A percentile compares a stretch with the other conserved stretches of the same genome.
These are phyloP conservation scores for Trachelipus rathkii DNA, from an alignment of 1,140 invertebrate genomes.

Conservation along the genomic window DNA sequence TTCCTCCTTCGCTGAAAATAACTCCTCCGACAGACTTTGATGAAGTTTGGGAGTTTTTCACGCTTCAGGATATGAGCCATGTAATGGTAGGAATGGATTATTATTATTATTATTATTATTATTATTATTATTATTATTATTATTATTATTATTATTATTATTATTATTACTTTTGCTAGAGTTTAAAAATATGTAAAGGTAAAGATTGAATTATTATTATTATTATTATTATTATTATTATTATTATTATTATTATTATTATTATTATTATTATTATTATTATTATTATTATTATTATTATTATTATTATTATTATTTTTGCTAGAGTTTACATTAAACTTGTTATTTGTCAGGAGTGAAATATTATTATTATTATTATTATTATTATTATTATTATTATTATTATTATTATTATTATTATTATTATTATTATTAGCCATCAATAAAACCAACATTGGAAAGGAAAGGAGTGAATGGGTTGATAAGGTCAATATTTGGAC, in stretches of 20 bases:
- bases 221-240: too few species aligned
- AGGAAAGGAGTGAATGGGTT: constrained; percentile 36
- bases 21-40: constrained; percentile 44
- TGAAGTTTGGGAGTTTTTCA: constrained; percentile 44
- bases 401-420: not conserved
- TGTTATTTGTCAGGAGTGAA: not conserved
- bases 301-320: too few species aligned
- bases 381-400: not conserved
- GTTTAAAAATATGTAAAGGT: too few species aligned
- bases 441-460: constrained; percentile 42
- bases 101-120: not conserved
- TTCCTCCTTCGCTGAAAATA: constrained; percentile 21
- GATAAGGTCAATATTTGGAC: constrained; percentile 47
- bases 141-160: not conserved
- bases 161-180: not conserved
- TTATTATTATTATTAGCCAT: constrained; percentile 1
- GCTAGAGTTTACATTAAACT: too few species aligned
- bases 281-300: too few species aligned
- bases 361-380: not conserved
- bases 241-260: too few species aligned
- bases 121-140: too few species aligned
- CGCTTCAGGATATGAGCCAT: constrained; percentile 44
- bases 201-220: too few species aligned
- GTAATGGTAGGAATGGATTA: constrained; percentile 38
- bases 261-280: too few species aligned